A percentile compares a stretch with the other conserved stretches of the same genome.
These are phyloP conservation scores for Cladorhizidae sp. DNA, from an alignment of 37 sponge, comb jelly and placozoan species.

Conservation along the genomic window DNA sequence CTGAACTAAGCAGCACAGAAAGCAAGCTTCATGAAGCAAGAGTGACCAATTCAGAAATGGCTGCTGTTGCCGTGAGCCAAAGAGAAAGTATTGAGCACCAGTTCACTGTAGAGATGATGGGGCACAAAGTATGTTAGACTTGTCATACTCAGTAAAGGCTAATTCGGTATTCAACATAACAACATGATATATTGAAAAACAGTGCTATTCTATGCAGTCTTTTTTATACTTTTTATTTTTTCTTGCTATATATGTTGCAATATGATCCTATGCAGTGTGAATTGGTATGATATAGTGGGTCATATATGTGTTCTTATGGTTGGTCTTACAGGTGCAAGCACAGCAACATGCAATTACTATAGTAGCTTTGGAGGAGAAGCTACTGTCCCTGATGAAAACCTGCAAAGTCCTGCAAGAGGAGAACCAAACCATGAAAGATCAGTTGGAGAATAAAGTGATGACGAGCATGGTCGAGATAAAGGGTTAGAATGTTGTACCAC, in stretches of 20 bases:
- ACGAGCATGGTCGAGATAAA: neutral
- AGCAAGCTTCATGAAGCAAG: neutral
- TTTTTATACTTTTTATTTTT: no score
- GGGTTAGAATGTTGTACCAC: no score
- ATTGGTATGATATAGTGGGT: neutral
- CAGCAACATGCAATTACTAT: constrained; percentile 79
- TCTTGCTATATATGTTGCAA: no score
- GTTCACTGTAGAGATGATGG: neutral
- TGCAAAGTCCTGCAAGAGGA: constrained; percentile 16
- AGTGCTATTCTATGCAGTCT: no score
- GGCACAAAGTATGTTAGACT: constrained; percentile 16
- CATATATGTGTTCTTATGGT: neutral
- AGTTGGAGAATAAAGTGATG: neutral
- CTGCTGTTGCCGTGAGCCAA: neutral
- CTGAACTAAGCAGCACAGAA: neutral
- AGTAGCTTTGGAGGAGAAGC: constrained; percentile 71
- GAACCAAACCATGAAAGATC: constrained; percentile 15
- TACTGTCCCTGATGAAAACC: constrained; percentile 42
- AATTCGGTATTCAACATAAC: neutral
- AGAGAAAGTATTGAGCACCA: neutral
- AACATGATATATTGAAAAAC: neutral
- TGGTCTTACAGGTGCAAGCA: constrained; percentile 38
- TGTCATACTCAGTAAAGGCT: no score
- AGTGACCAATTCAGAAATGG: constrained; percentile 6
- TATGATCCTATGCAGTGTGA: no score